Conservation (phyloP, 2,113 vertebrate genomes). For the Pyrgilauda ruficollis region DNA sequence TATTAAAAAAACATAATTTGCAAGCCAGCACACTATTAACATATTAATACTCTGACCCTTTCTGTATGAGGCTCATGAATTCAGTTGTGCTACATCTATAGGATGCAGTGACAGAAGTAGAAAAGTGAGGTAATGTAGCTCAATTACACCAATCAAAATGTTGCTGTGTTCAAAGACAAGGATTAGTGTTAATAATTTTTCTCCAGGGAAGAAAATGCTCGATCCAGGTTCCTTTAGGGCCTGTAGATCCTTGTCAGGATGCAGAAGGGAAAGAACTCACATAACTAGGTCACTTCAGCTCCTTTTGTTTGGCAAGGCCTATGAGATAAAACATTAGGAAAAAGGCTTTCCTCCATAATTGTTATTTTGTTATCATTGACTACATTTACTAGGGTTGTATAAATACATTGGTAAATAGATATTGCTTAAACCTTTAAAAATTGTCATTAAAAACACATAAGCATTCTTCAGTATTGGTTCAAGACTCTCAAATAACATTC, state of each 20-base stretch:
- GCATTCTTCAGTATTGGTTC: not conserved
- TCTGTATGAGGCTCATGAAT: slow-evolving; percentile 46
- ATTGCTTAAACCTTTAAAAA: not conserved
- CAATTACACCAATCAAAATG: slow-evolving; percentile 52
- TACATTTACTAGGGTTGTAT: not conserved
- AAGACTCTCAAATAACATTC: not conserved
- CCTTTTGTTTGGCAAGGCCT: slow-evolving; percentile 54
- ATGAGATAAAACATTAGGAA: slow-evolving; percentile 38
- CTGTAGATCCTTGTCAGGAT: slow-evolving; percentile 58
- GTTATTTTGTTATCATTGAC: not conserved
- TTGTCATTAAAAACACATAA: not conserved
- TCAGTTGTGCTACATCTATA: slow-evolving; percentile 20
- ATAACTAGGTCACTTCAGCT: slow-evolving; percentile 67
- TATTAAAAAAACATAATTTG: slow-evolving; percentile 56
- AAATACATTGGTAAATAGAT: not conserved
- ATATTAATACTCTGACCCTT: slow-evolving; percentile 62
- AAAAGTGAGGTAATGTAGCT: slow-evolving; percentile 53
- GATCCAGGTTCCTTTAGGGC: slow-evolving; percentile 58
- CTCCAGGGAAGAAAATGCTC: slow-evolving; percentile 65
- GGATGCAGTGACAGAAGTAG: slow-evolving; percentile 36
- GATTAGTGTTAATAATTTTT: slow-evolving; percentile 75
- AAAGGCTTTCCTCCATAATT: not conserved
- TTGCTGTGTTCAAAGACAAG: slow-evolving; percentile 69
- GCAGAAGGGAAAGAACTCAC: slow-evolving; percentile 23
- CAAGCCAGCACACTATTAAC: slow-evolving; percentile 58